Percentiles rank a stretch among this genome's conserved stretches.
These are phyloP conservation scores for Epinephelus lanceolatus DNA, from an alignment of 2,113 vertebrate genomes.

Conservation along the genomic window DNA sequence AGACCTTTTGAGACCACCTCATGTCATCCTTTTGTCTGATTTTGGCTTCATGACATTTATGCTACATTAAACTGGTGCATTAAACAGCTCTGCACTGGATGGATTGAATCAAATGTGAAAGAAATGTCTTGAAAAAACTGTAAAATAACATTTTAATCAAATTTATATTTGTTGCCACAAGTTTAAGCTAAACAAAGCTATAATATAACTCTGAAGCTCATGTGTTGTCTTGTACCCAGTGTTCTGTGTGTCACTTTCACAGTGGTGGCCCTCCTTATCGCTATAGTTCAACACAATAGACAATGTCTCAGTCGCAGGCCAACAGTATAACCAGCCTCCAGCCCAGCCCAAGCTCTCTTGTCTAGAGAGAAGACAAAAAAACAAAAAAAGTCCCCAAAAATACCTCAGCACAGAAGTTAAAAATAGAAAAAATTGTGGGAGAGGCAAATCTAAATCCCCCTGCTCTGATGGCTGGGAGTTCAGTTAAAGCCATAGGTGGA, in stretches of 20 bases:
- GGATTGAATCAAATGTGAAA: neutral
- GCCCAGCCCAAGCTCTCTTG: neutral
- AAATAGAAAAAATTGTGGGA: conserved; percentile 4
- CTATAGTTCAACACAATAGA: neutral
- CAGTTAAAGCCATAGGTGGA: neutral
- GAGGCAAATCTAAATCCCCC: neutral
- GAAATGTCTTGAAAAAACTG: neutral
- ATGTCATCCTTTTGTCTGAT: neutral
- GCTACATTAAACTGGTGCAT: neutral
- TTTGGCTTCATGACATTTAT: neutral
- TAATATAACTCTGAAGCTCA: too few relatives aligned
- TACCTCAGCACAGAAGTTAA: neutral
- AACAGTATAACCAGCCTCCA: neutral
- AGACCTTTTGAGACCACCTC: neutral
- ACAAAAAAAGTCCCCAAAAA: neutral
- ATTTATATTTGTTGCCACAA: neutral
- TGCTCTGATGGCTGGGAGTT: neutral
- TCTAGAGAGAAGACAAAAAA: neutral
- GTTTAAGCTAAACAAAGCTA: neutral
- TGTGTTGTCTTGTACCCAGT: neutral
- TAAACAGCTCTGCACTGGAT: neutral
- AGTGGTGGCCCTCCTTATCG: neutral
- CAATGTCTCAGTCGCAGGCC: conserved; percentile 9
- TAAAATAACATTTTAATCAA: neutral
- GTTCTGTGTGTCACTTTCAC: neutral